These are phyloP conservation scores for Heliconius congener DNA, from an alignment of 1,140 invertebrate genomes.

Conservation along the genomic window DNA sequence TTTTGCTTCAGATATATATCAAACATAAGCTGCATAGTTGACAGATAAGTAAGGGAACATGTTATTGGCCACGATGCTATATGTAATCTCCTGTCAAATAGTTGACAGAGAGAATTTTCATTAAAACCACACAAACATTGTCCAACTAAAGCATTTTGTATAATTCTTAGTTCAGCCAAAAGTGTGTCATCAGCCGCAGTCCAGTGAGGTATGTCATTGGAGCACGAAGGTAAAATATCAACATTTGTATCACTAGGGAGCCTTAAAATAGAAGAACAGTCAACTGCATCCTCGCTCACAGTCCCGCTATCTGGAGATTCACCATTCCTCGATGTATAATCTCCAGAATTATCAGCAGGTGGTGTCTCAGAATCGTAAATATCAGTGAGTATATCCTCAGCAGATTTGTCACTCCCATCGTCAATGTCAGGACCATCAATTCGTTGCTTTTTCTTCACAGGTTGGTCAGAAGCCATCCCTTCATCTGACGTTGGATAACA, in stretches of 20 bases:
- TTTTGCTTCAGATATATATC: constrained; percentile 93
- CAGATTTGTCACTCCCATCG: constrained; percentile 80
- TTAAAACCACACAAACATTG: constrained; percentile 90
- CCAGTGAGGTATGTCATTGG: constrained; percentile 61
- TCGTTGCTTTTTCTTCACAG: constrained; percentile 88
- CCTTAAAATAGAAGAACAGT: constrained; percentile 67
- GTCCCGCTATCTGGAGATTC: constrained; percentile 76
- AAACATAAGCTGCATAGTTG: constrained; percentile 90
- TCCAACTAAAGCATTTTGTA: constrained; percentile 85
- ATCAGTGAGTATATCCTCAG: constrained; percentile 69
- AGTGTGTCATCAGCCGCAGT: constrained; percentile 66
- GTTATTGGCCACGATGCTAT: constrained; percentile 88
- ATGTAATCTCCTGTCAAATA: constrained; percentile 85
- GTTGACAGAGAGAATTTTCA: constrained; percentile 85
- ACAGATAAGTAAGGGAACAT: constrained; percentile 88
- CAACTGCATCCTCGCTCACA: constrained; percentile 78
- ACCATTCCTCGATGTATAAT: constrained; percentile 66
- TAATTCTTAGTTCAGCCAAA: constrained; percentile 61
- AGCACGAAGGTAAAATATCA: constrained; percentile 66
- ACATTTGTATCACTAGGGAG: constrained; percentile 58
- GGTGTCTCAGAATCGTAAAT: constrained; percentile 69
- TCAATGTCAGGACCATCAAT: constrained; percentile 82
- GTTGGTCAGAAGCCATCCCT: constrained; percentile 86
- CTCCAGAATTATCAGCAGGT: constrained; percentile 59
- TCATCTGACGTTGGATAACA: constrained; percentile 70